Evolutionary conservation across 2,888 invertebrate genomes (phyloP), one percentile per base, ranked within the genome.

Genomic region (Coleophora deauratella): DNA sequence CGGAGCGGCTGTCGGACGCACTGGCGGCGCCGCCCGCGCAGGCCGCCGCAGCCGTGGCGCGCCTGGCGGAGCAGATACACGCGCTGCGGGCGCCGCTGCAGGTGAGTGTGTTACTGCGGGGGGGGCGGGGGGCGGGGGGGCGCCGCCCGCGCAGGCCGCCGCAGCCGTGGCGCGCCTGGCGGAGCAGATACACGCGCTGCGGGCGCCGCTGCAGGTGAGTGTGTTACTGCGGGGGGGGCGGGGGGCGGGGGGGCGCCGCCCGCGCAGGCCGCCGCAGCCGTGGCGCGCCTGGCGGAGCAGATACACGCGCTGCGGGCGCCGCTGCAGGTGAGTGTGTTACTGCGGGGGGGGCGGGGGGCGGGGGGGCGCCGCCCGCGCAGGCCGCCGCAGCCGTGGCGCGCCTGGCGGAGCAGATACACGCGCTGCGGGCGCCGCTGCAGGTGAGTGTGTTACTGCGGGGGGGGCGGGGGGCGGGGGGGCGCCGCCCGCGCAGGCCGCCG

Each of bases 331-430:
- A 21, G 10, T 35, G 2, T 21, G n/a, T n/a, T n/a, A n/a, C n/a
- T n/a, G 97, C 97, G 76, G 91, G 94, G 49, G 77, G 97, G 97
- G 76, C 91, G 94, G 49, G 62, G 84, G 10, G 47, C 47, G 1
- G 73, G 71, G 92, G 39, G 87, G 93, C 56, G 88, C 91, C 67
- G 89, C 94, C 50, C 0, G 91, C 93, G 1, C 90, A 91, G 47
- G 97, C 97, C 71, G 88, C 95, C 40, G 96, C 96, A 43, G 91
- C 95, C 45, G 93, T 98, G 44, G 95, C 94, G 65, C 89, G 90
- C 12, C 86, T 96, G 42, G 85, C 91, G 31, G 96, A 97, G 64
- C 97, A 97, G 79, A 90, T 93, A 3, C 88, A 89, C 11, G 91
- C 89, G 28, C 81, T 97, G 33, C 90, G 91, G 55, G 93, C 92